phyloP scores from a whole-genome alignment of 2,113 vertebrate species.

The Delphinus delphis region DNA sequence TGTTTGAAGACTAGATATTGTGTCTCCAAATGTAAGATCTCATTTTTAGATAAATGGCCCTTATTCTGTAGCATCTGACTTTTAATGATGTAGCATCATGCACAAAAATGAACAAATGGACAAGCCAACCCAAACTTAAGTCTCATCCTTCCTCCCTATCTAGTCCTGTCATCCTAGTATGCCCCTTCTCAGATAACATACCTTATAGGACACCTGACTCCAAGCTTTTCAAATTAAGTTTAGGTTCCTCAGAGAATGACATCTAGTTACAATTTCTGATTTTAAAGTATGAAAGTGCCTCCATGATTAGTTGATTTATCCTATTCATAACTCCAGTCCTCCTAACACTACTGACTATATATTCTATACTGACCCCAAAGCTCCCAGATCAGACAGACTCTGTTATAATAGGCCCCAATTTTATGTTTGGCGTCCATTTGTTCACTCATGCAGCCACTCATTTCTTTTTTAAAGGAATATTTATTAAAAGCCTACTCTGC shows the following conservation, averaged over 20 bases:
- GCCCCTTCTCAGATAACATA: not conserved
- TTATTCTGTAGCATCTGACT: not conserved
- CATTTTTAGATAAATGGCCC: not conserved
- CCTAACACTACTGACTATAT: not conserved
- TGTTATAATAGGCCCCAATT: not conserved
- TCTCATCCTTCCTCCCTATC: not conserved
- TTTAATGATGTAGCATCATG: not conserved
- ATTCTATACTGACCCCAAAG: not conserved
- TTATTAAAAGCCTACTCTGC: not conserved
- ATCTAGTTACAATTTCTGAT: not conserved
- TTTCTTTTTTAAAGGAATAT: not conserved
- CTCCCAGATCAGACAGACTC: not conserved
- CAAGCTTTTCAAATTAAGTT: not conserved
- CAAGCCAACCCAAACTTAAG: not conserved
- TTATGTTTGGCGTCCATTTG: not conserved
- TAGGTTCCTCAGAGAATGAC: not conserved
- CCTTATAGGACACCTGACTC: not conserved
- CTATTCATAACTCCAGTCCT: not conserved
- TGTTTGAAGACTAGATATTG: not conserved
- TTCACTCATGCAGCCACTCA: not conserved
- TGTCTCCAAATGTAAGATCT: not conserved
- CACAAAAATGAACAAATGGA: not conserved
- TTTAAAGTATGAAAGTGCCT: not conserved
- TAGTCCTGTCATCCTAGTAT: not conserved
- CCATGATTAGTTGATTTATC: not conserved